These are phyloP conservation scores for Picathartes gymnocephalus DNA, from an alignment of 2,113 vertebrate genomes.

Conservation along the genomic window DNA sequence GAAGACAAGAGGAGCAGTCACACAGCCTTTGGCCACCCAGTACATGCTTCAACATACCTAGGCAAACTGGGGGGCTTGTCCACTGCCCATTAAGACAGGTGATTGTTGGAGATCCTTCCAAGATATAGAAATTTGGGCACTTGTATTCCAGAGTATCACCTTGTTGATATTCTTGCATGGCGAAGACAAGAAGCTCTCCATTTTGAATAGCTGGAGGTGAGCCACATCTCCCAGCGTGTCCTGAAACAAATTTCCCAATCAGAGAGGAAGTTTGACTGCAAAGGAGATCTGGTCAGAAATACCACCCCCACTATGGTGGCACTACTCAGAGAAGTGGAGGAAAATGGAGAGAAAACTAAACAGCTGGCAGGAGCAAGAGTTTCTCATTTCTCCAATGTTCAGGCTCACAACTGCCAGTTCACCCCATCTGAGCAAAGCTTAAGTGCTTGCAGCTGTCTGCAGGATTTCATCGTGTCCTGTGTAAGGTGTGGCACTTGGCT, in stretches of 20 bases:
- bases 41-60: not conserved
- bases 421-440: not conserved
- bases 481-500: not conserved
- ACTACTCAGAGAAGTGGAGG: accelerated
- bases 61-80: slow-evolving; percentile 8
- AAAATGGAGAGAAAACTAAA: not conserved
- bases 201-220: not conserved
- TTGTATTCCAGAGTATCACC: not conserved
- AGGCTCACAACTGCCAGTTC: not conserved
- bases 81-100: not conserved
- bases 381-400: not conserved
- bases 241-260: not conserved
- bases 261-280: not conserved
- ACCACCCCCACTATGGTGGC: not conserved
- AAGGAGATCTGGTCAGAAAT: not conserved
- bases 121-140: not conserved
- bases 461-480: not conserved
- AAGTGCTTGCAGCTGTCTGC: not conserved
- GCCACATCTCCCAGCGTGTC: not conserved
- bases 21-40: not conserved
- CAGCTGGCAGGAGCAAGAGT: not conserved
- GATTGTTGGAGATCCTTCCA: not conserved
- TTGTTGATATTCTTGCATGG: not conserved
- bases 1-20: not conserved
- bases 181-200: not conserved